Evolutionary conservation across 2,113 vertebrate genomes (phyloP).

Genomic region (Carassius auratus): DNA sequence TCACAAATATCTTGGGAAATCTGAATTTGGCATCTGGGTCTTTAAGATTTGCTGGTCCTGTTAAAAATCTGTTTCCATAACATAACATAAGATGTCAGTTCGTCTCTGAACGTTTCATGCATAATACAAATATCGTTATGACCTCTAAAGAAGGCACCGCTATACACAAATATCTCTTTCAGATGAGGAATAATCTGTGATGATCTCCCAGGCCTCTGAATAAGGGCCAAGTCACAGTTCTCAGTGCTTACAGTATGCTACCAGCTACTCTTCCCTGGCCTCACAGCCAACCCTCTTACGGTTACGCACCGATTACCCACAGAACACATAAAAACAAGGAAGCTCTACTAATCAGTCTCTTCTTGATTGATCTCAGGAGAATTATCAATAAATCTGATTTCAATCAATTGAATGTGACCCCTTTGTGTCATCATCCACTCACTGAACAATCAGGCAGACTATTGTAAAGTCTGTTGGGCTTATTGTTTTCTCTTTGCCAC

Average conservation of each 20-base stretch:
- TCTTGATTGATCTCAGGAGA: not conserved
- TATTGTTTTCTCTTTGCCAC: constrained; percentile 28
- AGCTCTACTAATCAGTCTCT: not conserved
- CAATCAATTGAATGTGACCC: constrained; percentile 23
- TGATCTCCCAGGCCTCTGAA: not conserved
- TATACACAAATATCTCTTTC: constrained; percentile 12
- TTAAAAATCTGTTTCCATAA: constrained; percentile 84
- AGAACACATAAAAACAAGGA: not conserved
- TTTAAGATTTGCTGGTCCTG: constrained; percentile 92
- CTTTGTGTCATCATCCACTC: constrained; percentile 9
- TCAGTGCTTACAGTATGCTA: not conserved
- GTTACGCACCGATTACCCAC: not conserved
- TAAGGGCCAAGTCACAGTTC: not conserved
- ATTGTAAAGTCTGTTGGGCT: not conserved
- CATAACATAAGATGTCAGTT: not conserved
- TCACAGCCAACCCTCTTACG: not conserved
- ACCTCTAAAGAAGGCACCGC: not conserved
- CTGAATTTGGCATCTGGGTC: constrained; percentile 94
- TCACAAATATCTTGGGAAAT: constrained; percentile 97
- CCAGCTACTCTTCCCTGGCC: not conserved
- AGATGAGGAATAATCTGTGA: not conserved
- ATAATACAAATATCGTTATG: not conserved
- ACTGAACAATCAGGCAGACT: not conserved
- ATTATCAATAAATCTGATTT: constrained; percentile 30
- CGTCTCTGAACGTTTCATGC: not conserved